Conservation (phyloP, 2,888 invertebrate species). For the Drosophila silvestris region DNA sequence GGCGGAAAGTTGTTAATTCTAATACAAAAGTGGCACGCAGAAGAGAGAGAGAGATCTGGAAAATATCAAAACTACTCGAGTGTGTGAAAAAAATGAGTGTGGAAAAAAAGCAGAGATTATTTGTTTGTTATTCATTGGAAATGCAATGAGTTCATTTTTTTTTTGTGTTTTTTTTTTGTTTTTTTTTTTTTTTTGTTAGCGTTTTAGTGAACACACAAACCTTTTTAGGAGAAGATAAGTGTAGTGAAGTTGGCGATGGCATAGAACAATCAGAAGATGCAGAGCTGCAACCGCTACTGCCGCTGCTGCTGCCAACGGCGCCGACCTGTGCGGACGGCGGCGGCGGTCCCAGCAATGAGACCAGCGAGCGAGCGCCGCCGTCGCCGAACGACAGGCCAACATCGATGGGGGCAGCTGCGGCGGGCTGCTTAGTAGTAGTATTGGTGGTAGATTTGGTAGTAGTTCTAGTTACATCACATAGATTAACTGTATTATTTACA, state of each 20-base stretch:
- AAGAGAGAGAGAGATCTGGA: slow-evolving; percentile 9
- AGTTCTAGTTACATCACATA: slow-evolving; percentile 84
- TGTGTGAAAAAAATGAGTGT: slow-evolving; percentile 27
- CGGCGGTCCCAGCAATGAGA: slow-evolving; percentile 60
- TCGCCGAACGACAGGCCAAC: slow-evolving; percentile 36
- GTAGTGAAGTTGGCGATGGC: slow-evolving; percentile 85
- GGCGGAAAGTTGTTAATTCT: neutral
- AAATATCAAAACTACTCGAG: slow-evolving; percentile 21
- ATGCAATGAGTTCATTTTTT: slow-evolving; percentile 41
- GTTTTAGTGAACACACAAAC: slow-evolving; percentile 84
- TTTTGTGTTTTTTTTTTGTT: slow-evolving; percentile 9
- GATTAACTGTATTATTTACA: slow-evolving; percentile 85
- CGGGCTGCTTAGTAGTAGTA: slow-evolving; percentile 79
- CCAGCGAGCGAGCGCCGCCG: slow-evolving; percentile 32
- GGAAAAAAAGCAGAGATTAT: slow-evolving; percentile 44
- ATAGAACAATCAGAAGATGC: slow-evolving; percentile 86
- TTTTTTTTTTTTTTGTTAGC: slow-evolving; percentile 46
- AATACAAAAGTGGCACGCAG: slow-evolving; percentile 16
- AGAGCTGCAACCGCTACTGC: slow-evolving; percentile 85
- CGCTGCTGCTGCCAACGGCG: slow-evolving; percentile 74
- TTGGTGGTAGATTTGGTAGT: slow-evolving; percentile 76
- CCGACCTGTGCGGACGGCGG: slow-evolving; percentile 36
- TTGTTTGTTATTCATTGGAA: slow-evolving; percentile 38
- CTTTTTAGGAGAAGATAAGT: slow-evolving; percentile 86
- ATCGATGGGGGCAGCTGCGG: slow-evolving; percentile 48